Percentiles rank a stretch among this genome's conserved stretches.
Evolutionary conservation across 2,113 vertebrate genomes (phyloP).

Genomic region (Petroica traversi): DNA sequence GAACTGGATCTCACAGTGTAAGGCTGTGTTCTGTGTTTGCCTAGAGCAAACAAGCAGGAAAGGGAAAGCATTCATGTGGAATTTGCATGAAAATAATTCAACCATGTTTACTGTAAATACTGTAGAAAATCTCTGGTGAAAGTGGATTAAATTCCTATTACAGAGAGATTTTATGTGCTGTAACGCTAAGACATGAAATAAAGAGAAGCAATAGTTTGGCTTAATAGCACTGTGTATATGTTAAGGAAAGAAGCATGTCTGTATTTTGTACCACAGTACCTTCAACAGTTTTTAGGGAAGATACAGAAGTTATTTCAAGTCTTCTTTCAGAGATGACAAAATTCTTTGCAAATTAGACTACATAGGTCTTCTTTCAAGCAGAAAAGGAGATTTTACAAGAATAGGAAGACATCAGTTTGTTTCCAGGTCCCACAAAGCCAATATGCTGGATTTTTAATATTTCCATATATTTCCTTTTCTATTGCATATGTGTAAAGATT

Average conservation of each 20-base stretch:
- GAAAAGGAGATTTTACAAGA: not conserved
- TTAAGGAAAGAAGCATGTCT: not conserved
- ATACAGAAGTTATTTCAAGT: not conserved
- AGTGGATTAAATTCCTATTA: not conserved
- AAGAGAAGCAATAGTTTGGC: not conserved
- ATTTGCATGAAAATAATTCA: slow-evolving; percentile 33
- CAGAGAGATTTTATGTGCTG: not conserved
- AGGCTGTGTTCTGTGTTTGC: not conserved
- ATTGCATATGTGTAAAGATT: not conserved
- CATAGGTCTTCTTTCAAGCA: rapidly evolving
- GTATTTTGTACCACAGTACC: not conserved
- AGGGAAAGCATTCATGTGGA: not conserved
- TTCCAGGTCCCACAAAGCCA: not conserved
- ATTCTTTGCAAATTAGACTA: not conserved
- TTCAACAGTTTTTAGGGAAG: not conserved
- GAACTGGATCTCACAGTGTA: not conserved
- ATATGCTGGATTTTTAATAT: not conserved
- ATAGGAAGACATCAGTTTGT: not conserved
- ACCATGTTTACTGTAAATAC: not conserved
- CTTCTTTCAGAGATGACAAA: not conserved
- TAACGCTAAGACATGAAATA: not conserved
- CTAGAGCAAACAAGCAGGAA: slow-evolving; percentile 8
- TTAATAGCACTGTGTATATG: not conserved
- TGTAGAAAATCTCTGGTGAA: not conserved
- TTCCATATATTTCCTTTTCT: not conserved